Percentiles rank a stretch among this genome's conserved stretches.
These are phyloP conservation scores for Phylloscopus trochiloides DNA, from an alignment of 2,113 vertebrate species.

Conservation along the genomic window DNA sequence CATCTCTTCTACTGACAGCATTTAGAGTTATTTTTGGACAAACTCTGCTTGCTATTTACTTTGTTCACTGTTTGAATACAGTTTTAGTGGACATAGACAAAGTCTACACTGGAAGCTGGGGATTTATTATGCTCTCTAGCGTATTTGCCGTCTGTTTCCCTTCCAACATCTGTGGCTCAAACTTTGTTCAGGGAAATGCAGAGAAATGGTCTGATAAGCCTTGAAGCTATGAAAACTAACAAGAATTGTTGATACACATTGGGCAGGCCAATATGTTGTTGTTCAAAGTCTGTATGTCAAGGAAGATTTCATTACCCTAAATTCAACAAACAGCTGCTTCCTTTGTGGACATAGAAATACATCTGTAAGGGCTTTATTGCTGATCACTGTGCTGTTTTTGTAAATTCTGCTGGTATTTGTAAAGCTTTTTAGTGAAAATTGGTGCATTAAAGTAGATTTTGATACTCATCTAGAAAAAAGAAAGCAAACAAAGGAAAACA, in stretches of 20 bases:
- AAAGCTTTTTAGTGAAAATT: constrained; percentile 43
- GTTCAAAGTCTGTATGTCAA: constrained; percentile 6
- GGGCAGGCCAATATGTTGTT: background rate
- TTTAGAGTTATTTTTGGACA: background rate
- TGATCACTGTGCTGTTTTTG: background rate
- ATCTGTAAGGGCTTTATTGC: constrained; percentile 34
- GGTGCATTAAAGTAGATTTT: constrained; percentile 30
- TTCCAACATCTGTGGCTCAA: constrained; percentile 45
- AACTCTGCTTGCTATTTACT: background rate
- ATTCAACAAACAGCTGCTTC: constrained; percentile 47
- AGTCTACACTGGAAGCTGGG: background rate
- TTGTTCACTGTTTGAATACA: constrained; percentile 5
- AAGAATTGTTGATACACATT: constrained; percentile 24
- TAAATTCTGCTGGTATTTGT: constrained; percentile 45
- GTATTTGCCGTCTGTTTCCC: constrained; percentile 34
- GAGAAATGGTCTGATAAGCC: constrained; percentile 46
- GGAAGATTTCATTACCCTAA: constrained; percentile 51
- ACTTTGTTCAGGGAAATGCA: background rate
- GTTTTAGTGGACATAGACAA: constrained; percentile 26
- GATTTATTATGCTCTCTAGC: constrained; percentile 21
- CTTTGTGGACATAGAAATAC: constrained; percentile 22
- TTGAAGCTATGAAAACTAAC: constrained; percentile 36
- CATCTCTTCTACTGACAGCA: background rate
- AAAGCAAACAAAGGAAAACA: background rate
- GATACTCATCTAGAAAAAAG: background rate